Evolutionary conservation across 2,113 vertebrate species (phyloP), one percentile per base, ranked within the genome.

Genomic region (Chauna torquata): DNA sequence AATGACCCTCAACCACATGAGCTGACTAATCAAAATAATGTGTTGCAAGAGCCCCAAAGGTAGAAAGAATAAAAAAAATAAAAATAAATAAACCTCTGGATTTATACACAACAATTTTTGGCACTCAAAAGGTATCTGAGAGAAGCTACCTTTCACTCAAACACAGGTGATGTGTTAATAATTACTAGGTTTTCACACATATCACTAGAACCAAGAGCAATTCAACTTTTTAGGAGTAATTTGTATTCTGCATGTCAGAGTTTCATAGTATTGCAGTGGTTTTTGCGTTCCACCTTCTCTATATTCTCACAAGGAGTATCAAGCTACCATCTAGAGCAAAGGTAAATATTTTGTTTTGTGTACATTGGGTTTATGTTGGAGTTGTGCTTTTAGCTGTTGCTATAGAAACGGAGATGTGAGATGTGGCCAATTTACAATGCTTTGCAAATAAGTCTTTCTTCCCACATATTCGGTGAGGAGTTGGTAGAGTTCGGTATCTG

Each of bases 11-110:
- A 87, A 69, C 61, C 83, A 76, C 88, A 65, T 66, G 36, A 92
- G 6, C 36, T 89, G 65, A 82, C 65, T 90, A 92, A 96, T 76
- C 69, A 94, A 94, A 94, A 89, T 94, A 92, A 77, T 14, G 20
- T 71, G 40, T 24, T 57, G 28, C 36, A 38, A 76, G 44, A 76
- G 27, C 8, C 44, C 76, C 49, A 79, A 95, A 79, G 9, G 20
- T 61, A 16, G 32, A 58, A 86, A 86, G n/a, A n/a, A n/a, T n/a
- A n/a, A n/a, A n/a, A n/a, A n/a, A n/a, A n/a, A n/a, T n/a, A n/a
- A 42, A 88, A 84, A 75, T 12, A 91, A 93, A 91, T 52, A 94
- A 94, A 92, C 6, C 2, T 66, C 42, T 72, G 18, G 5, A 55
- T 91, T 94, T 89, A 77, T 42, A 82, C 4, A 11, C 18, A 78